phyloP scores from a whole-genome alignment of 2,888 invertebrate species.

The Drymonia ruficornis region DNA sequence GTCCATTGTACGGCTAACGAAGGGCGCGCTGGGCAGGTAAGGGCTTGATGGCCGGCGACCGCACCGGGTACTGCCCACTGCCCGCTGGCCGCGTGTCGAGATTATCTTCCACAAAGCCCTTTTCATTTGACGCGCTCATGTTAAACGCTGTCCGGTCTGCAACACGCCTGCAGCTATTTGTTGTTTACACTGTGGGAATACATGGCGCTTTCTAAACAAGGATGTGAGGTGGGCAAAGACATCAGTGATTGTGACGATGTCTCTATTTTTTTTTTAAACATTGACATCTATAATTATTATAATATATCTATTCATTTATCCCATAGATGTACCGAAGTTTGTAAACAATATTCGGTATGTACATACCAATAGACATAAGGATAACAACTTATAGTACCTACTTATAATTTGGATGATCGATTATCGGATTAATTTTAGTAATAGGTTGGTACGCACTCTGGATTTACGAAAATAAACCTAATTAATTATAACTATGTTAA shows the following conservation, averaged over 20 bases:
- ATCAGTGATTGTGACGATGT: neutral
- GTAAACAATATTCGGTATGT: no score
- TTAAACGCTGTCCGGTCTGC: slow-evolving; percentile 50
- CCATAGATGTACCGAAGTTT: no score
- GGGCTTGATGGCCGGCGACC: slow-evolving; percentile 45
- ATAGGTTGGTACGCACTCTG: no score
- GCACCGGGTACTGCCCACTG: slow-evolving; percentile 48
- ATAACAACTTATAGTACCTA: no score
- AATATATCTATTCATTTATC: no score
- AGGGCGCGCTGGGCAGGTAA: slow-evolving; percentile 59
- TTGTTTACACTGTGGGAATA: slow-evolving; percentile 46
- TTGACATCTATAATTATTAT: neutral
- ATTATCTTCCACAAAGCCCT: slow-evolving; percentile 44
- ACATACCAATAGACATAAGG: no score
- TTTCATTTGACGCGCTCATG: slow-evolving; percentile 57
- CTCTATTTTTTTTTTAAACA: neutral
- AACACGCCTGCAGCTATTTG: slow-evolving; percentile 48
- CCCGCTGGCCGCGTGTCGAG: slow-evolving; percentile 42
- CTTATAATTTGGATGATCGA: no score
- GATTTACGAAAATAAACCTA: no score
- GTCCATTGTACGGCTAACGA: slow-evolving; percentile 56
- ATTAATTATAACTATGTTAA: no score
- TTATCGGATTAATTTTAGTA: no score
- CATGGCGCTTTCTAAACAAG: slow-evolving; percentile 34
- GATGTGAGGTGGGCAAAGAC: slow-evolving; percentile 19